Percentiles rank a stretch among this genome's conserved stretches.
These are phyloP conservation scores for Mirounga angustirostris DNA, from an alignment of 2,113 vertebrate genomes.

Conservation along the genomic window DNA sequence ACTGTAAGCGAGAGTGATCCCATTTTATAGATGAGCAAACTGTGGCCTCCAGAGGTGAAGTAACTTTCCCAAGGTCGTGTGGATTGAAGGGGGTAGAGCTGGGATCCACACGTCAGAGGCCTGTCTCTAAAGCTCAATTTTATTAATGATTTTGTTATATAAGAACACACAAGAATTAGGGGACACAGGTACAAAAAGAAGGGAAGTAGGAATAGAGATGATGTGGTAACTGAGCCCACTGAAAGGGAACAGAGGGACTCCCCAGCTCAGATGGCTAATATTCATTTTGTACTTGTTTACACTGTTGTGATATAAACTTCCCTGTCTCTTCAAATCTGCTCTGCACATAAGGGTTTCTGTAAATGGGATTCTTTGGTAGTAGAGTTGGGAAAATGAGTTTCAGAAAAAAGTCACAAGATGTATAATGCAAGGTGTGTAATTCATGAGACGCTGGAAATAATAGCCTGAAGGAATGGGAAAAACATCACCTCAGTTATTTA, in stretches of 20 bases:
- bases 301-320: neutral
- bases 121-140: neutral
- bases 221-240: neutral
- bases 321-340: neutral
- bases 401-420: neutral
- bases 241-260: neutral
- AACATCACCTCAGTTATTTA: neutral
- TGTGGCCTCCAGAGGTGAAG: neutral
- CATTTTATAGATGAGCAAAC: neutral
- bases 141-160: neutral
- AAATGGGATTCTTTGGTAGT: neutral
- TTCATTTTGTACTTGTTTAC: conserved; percentile 4
- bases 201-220: neutral
- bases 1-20: neutral
- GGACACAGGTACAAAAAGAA: neutral
- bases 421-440: neutral
- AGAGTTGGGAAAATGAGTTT: neutral
- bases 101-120: neutral
- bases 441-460: neutral
- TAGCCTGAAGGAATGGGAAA: neutral
- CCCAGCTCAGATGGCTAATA: conserved; percentile 1
- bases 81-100: neutral
- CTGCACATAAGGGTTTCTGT: neutral
- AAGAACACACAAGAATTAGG: neutral
- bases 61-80: neutral